phyloP scores from a whole-genome alignment of 2,797 vertebrate genomes.

The Linurgus olivaceus region DNA sequence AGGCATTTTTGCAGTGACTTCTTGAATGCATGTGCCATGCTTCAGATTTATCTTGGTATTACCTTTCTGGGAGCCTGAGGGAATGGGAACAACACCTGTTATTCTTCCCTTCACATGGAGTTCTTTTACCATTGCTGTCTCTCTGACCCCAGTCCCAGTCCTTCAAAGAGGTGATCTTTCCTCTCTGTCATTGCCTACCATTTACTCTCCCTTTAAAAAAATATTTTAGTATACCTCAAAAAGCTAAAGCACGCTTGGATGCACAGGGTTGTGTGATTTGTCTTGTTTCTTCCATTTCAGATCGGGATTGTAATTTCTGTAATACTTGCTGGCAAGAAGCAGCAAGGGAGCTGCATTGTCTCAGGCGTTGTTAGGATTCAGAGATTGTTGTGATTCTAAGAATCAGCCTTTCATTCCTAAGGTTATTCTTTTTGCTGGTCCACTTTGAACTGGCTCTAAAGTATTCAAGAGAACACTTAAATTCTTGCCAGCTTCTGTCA shows the following conservation, averaged over 20 bases:
- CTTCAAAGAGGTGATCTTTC: neutral
- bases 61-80: neutral
- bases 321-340: neutral
- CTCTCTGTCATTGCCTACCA: neutral
- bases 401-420: neutral
- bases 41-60: neutral
- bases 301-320: neutral
- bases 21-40: neutral
- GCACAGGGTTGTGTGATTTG: neutral
- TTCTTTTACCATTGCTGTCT: neutral
- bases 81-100: neutral
- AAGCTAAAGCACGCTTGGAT: neutral
- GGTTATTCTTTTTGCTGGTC: neutral
- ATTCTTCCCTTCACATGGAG: accelerated
- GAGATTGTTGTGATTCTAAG: neutral
- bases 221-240: neutral
- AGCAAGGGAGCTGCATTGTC: neutral
- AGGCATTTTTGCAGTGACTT: neutral
- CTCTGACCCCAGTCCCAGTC: neutral
- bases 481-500: neutral
- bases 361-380: neutral
- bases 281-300: neutral
- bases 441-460: neutral
- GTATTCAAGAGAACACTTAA: neutral
- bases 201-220: neutral